phyloP scores from a whole-genome alignment of 2,113 vertebrate species.

The Mastomys natalensis region DNA sequence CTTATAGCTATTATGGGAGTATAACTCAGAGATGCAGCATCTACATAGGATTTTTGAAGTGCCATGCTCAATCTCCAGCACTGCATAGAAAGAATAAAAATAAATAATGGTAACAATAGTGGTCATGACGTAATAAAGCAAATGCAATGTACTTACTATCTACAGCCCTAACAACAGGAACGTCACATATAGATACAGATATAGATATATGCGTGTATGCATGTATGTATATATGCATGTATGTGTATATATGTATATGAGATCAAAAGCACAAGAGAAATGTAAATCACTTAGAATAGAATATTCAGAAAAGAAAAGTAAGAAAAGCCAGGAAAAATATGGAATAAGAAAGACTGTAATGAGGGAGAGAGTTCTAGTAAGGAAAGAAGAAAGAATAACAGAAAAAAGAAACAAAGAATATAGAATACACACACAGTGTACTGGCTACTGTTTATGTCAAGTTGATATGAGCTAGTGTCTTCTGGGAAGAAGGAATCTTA shows the following conservation, averaged over 20 bases:
- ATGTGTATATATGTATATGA: background rate
- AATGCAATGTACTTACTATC: background rate
- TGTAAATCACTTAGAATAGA: background rate
- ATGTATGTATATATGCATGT: too few relatives aligned
- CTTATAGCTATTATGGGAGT: background rate
- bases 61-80: background rate
- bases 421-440: background rate
- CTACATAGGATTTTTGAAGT: background rate
- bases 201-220: too few relatives aligned
- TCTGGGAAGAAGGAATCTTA: background rate
- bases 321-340: background rate
- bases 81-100: background rate
- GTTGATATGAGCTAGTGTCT: background rate
- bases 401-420: background rate
- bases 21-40: background rate
- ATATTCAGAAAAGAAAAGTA: background rate
- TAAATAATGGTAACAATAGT: background rate
- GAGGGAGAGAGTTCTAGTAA: too few relatives aligned
- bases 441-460: background rate
- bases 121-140: background rate
- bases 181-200: too few relatives aligned
- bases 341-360: background rate
- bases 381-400: background rate
- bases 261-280: background rate
- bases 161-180: background rate